Conservation (phyloP, 2,113 vertebrate genomes). For the Apistogramma diplotaenia region DNA sequence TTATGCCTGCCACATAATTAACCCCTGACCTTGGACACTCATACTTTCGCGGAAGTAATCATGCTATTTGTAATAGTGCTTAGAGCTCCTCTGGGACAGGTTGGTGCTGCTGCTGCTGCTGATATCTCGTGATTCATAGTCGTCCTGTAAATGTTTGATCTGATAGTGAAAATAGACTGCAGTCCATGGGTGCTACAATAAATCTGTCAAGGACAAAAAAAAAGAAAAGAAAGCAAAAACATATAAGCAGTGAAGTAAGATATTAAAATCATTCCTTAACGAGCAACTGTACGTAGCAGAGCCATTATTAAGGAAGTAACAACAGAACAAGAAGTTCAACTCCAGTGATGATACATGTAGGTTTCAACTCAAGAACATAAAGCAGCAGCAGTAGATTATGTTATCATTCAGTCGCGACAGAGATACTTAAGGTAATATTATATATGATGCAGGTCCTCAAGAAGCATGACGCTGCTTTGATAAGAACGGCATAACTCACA, state of each 20-base stretch:
- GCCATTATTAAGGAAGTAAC: not conserved
- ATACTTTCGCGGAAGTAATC: slow-evolving; percentile 21
- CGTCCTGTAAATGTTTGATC: not conserved
- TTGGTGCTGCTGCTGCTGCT: not conserved
- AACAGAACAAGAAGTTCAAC: not conserved
- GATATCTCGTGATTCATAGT: slow-evolving; percentile 7
- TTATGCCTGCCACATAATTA: slow-evolving; percentile 52
- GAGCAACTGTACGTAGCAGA: not conserved
- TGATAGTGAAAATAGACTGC: not conserved
- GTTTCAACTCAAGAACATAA: not conserved
- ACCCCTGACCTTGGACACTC: slow-evolving; percentile 36
- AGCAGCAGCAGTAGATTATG: not conserved
- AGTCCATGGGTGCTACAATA: not conserved
- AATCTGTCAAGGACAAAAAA: not conserved
- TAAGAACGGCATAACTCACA: not conserved
- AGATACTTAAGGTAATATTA: not conserved
- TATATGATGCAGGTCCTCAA: not conserved
- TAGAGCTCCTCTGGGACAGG: not conserved
- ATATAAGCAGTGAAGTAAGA: not conserved
- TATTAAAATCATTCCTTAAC: not conserved
- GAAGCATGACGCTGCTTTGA: not conserved
- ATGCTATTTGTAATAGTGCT: not conserved
- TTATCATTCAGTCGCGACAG: not conserved
- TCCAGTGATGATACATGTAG: not conserved
- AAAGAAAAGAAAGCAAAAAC: not conserved